Evolutionary conservation across 1,140 invertebrate genomes (phyloP).

Genomic region (Asobara japonica): DNA sequence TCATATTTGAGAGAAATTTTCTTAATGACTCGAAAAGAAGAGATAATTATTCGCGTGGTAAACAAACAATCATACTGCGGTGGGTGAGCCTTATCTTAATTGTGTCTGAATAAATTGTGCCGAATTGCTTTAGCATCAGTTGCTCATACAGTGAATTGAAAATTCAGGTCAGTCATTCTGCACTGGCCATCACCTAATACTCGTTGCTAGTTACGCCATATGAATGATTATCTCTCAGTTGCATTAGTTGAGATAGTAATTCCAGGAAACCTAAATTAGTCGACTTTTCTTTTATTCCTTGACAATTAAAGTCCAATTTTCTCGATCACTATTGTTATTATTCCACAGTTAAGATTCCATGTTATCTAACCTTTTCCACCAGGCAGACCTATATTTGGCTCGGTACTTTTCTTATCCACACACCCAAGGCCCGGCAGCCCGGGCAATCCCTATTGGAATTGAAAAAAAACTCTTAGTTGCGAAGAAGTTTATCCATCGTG

Average conservation of each 20-base stretch:
- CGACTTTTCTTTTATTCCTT: conserved; percentile 57
- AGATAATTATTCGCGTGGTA: too few species aligned
- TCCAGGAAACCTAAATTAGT: not conserved
- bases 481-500: not conserved
- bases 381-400: conserved; percentile 61
- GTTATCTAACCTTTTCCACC: conserved; percentile 62
- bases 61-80: too few species aligned
- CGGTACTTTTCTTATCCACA: conserved; percentile 58
- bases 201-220: too few species aligned
- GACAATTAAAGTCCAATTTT: too few species aligned
- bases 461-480: not conserved
- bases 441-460: conserved; percentile 30
- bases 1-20: too few species aligned
- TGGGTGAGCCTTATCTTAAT: not conserved
- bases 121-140: conserved; percentile 53
- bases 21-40: too few species aligned
- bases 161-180: not conserved
- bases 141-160: not conserved
- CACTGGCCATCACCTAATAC: too few species aligned
- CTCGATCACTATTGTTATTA: too few species aligned
- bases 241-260: not conserved
- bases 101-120: conserved; percentile 34
- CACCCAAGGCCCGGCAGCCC: conserved; percentile 47
- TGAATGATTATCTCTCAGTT: too few species aligned
- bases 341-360: conserved; percentile 50